Evolutionary conservation across 2,888 invertebrate genomes (phyloP).

Genomic region (Agrotis puta): DNA sequence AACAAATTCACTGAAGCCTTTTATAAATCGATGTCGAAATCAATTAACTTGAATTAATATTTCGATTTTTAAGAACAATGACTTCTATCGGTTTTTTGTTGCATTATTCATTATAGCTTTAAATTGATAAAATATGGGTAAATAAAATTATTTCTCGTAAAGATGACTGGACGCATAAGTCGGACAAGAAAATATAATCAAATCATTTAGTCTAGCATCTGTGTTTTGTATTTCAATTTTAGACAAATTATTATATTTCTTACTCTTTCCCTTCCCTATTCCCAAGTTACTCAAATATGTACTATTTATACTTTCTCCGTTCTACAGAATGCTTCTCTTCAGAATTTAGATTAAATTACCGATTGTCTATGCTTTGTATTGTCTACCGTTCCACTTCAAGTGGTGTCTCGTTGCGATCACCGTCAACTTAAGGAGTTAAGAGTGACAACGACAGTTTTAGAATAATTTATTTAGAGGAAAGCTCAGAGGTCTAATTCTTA

Average conservation of each 20-base stretch:
- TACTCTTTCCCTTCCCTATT: slow-evolving; percentile 18
- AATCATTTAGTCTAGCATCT: not conserved
- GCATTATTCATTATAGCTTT: not conserved
- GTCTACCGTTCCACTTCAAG: slow-evolving; percentile 68
- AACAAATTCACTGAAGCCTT: no score
- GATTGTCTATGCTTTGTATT: slow-evolving; percentile 73
- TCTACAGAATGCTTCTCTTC: slow-evolving; percentile 76
- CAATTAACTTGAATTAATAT: not conserved
- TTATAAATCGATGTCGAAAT: not conserved
- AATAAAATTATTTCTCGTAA: not conserved
- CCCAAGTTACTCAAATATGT: slow-evolving; percentile 55
- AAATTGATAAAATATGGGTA: not conserved
- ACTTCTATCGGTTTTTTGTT: not conserved
- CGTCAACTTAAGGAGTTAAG: slow-evolving; percentile 1
- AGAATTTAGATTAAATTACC: slow-evolving; percentile 76
- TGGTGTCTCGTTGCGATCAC: slow-evolving; percentile 48
- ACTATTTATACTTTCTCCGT: slow-evolving; percentile 82
- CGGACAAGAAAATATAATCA: no score
- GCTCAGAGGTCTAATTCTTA: not conserved
- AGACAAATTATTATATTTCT: not conserved
- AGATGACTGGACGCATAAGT: not conserved
- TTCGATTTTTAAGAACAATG: not conserved
- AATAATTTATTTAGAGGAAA: slow-evolving; percentile 22
- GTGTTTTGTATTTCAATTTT: not conserved
- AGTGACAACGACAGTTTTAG: slow-evolving; percentile 6